Conservation (phyloP, 2,113 vertebrate genomes). For the Murina feae region DNA sequence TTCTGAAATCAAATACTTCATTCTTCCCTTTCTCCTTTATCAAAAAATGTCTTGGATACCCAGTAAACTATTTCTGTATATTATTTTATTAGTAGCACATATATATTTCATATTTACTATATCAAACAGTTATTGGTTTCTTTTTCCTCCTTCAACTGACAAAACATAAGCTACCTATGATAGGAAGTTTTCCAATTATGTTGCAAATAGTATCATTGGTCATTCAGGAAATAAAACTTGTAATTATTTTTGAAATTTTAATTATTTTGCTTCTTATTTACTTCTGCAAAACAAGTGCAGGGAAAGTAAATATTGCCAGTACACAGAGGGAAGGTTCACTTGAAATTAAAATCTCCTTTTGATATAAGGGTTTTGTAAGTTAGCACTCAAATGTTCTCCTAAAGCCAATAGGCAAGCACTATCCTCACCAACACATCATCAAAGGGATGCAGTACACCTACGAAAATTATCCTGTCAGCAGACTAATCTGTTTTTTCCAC, state of each 20-base stretch:
- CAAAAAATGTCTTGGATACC: too few species aligned
- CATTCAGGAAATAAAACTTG: not conserved
- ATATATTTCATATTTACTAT: not conserved
- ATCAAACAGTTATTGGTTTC: not conserved
- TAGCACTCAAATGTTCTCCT: not conserved
- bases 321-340: not conserved
- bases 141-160: not conserved
- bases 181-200: not conserved
- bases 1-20: too few species aligned
- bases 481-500: not conserved
- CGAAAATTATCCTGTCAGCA: not conserved
- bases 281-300: accelerated
- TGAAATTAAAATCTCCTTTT: not conserved
- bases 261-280: not conserved
- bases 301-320: not conserved
- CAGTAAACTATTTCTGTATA: not conserved
- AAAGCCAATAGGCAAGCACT: not conserved
- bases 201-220: not conserved
- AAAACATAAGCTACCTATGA: not conserved
- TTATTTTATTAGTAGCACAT: not conserved
- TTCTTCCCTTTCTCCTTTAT: too few species aligned
- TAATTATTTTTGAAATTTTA: not conserved
- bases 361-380: not conserved
- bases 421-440: not conserved
- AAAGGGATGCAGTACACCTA: not conserved